These are phyloP conservation scores for Nixonia krombeini DNA, from an alignment of 1,140 invertebrate species.

Conservation along the genomic window DNA sequence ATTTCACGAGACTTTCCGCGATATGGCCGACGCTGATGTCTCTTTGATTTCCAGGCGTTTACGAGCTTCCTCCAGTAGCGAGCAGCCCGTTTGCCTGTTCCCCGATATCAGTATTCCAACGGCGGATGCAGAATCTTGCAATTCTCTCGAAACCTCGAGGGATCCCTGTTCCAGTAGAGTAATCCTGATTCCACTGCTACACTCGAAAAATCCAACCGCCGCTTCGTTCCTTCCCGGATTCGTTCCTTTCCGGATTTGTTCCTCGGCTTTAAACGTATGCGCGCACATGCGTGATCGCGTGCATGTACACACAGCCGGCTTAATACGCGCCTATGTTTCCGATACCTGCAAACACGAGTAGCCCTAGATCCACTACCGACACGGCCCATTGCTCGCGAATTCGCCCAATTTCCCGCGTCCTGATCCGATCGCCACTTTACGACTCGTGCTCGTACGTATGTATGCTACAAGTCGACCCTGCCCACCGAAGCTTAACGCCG, in stretches of 20 bases:
- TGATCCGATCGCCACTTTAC: constrained; percentile 72
- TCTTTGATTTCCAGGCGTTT: constrained; percentile 38
- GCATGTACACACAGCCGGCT: not conserved
- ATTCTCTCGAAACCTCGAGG: constrained; percentile 23
- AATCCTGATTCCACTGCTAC: constrained; percentile 10
- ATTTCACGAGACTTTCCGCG: constrained; percentile 6
- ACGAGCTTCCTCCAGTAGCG: constrained; percentile 22
- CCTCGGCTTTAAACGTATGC: not conserved
- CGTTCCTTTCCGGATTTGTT: constrained; percentile 15
- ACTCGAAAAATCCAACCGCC: constrained; percentile 22
- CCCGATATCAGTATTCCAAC: constrained; percentile 24
- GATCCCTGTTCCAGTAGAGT: constrained; percentile 4
- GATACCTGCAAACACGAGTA: constrained; percentile 38
- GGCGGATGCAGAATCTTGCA: constrained; percentile 16
- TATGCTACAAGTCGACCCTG: constrained; percentile 40
- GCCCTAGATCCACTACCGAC: constrained; percentile 59
- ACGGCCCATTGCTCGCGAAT: constrained; percentile 71
- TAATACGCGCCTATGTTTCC: constrained; percentile 9
- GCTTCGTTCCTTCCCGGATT: constrained; percentile 7
- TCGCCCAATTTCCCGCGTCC: constrained; percentile 70
- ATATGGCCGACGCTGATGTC: constrained; percentile 18
- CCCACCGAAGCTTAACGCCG: constrained; percentile 25
- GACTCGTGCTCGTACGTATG: constrained; percentile 60
- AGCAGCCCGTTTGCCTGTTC: too few species aligned
- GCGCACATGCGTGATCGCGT: not conserved